A percentile compares a stretch with the other conserved stretches of the same genome.
phyloP scores from a whole-genome alignment of 2,888 invertebrate species.

The Nemotelus pantherinus region DNA sequence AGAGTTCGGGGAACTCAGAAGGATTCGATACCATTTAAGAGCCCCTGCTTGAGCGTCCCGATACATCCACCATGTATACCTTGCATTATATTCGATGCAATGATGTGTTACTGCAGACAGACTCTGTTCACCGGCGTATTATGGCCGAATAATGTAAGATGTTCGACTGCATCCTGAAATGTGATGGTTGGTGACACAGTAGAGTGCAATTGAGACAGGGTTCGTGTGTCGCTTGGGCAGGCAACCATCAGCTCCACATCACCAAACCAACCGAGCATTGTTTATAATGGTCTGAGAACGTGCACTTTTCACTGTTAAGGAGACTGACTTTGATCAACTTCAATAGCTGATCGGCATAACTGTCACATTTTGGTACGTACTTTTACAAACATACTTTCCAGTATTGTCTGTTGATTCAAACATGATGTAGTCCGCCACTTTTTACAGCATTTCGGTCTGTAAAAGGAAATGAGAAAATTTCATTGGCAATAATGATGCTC shows the following conservation, averaged over 20 bases:
- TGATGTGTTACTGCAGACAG: conserved; percentile 29
- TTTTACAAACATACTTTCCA: background rate
- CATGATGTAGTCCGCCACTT: conserved; percentile 15
- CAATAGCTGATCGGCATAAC: conserved; percentile 24
- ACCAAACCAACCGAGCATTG: conserved; percentile 1
- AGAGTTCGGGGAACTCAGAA: no score
- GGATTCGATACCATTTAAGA: no score
- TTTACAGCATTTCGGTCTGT: background rate
- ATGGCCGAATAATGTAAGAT: conserved; percentile 26
- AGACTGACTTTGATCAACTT: conserved; percentile 12
- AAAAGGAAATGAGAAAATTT: conserved; percentile 20
- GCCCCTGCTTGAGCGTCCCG: no score
- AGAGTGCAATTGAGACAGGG: conserved; percentile 26
- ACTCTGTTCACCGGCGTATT: conserved; percentile 10
- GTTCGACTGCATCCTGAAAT: conserved; percentile 37
- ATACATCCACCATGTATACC: no score
- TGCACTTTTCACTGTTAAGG: conserved; percentile 18
- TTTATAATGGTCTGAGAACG: conserved; percentile 20
- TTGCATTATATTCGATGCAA: background rate
- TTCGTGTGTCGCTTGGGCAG: background rate
- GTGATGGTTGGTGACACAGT: conserved; percentile 36
- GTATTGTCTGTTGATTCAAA: conserved; percentile 9
- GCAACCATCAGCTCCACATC: background rate
- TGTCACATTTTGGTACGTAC: conserved; percentile 25
- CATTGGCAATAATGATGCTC: conserved; percentile 13